phyloP scores from a whole-genome alignment of 2,797 vertebrate species.

The Kryptopterus vitreolus region DNA sequence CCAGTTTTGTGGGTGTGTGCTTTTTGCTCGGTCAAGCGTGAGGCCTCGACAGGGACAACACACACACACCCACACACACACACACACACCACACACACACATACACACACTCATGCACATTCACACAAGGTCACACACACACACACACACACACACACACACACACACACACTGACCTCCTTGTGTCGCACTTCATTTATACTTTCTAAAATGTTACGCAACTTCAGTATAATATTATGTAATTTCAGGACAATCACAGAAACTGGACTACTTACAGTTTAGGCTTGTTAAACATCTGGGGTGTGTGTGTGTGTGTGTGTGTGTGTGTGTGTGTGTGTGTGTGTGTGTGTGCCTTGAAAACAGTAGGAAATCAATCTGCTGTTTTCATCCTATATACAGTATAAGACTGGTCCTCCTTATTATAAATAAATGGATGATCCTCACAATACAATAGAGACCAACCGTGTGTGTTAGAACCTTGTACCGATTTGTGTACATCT shows the following conservation, averaged over 20 bases:
- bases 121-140: constrained; percentile 33
- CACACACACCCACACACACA: constrained; percentile 21
- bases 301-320: too few species aligned
- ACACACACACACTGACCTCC: neutral
- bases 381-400: too few species aligned
- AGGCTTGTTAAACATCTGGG: neutral
- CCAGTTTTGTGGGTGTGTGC: constrained; percentile 50
- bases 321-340: too few species aligned
- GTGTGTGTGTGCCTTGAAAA: too few species aligned
- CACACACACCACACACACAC: constrained; percentile 18
- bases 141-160: constrained; percentile 13
- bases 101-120: neutral
- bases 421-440: neutral
- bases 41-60: constrained; percentile 18
- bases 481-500: neutral
- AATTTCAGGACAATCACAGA: neutral
- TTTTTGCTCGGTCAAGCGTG: constrained; percentile 32
- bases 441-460: neutral
- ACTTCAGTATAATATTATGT: neutral
- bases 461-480: neutral
- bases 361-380: too few species aligned
- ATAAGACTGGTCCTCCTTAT: too few species aligned
- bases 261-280: neutral
- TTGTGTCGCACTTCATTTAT: neutral
- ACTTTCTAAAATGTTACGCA: neutral